Percentiles rank a stretch among this genome's conserved stretches.
Conservation (phyloP, 2,113 vertebrate species). For the Stigmatopora argus region DNA sequence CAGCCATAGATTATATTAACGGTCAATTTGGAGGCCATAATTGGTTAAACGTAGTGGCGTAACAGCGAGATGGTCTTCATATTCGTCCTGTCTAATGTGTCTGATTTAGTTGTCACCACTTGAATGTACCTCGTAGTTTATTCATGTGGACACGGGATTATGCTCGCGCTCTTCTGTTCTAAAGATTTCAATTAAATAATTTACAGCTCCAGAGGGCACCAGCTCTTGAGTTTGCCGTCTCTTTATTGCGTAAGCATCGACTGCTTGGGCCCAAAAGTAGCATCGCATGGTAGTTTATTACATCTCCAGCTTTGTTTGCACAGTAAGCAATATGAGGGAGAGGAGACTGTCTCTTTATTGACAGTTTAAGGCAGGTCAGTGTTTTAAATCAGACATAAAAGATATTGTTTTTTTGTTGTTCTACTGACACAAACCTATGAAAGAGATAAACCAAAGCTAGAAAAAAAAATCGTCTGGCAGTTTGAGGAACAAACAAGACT, state of each 20-base stretch:
- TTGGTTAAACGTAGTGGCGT: background rate
- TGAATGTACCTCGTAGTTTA: background rate
- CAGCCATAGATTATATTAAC: conserved; percentile 2
- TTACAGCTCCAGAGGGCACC: background rate
- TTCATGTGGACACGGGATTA: conserved; percentile 1
- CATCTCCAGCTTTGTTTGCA: conserved; percentile 21
- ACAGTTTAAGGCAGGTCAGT: conserved; percentile 6
- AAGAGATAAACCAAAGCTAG: background rate
- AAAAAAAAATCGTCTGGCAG: background rate
- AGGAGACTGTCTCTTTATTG: conserved; percentile 11
- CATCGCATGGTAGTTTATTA: conserved; percentile 6
- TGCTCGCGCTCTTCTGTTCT: background rate
- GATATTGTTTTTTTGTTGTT: conserved; percentile 14
- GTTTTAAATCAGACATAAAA: conserved; percentile 22
- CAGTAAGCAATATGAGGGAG: conserved; percentile 26
- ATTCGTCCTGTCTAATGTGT: background rate
- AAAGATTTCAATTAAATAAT: background rate
- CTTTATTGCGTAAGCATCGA: conserved; percentile 43
- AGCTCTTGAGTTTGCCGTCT: conserved; percentile 21
- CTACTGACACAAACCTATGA: conserved; percentile 18
- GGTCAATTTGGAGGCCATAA: conserved; percentile 1
- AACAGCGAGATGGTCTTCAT: background rate
- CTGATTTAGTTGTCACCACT: conserved; percentile 2
- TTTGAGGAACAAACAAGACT: conserved; percentile 1
- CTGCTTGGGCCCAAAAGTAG: conserved; percentile 17